Conservation (phyloP, 2,888 invertebrate species). For the Adelognathus sp. region DNA sequence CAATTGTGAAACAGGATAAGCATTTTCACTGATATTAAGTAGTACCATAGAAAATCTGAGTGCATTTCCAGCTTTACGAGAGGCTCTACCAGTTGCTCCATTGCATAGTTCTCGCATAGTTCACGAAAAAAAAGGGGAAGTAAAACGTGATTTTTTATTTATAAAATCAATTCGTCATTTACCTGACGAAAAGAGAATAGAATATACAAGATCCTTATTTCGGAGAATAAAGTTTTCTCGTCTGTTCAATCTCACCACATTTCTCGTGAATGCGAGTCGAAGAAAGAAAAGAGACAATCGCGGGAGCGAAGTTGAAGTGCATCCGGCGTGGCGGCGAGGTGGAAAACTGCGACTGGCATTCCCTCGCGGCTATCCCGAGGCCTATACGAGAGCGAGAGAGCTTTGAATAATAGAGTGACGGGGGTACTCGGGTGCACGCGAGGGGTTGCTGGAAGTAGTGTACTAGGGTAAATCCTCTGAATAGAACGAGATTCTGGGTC, state of each 20-base stretch:
- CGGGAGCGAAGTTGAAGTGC: conserved; percentile 25
- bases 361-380: conserved; percentile 24
- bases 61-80: too few relatives aligned
- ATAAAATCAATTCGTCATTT: too few relatives aligned
- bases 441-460: conserved; percentile 26
- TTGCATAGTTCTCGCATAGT: too few relatives aligned
- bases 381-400: conserved; percentile 42
- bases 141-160: too few relatives aligned
- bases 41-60: too few relatives aligned
- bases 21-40: too few relatives aligned
- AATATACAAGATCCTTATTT: too few relatives aligned
- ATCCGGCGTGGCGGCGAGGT: background rate
- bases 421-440: conserved; percentile 34
- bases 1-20: too few relatives aligned
- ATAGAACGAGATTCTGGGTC: conserved; percentile 61
- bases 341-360: conserved; percentile 36
- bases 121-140: too few relatives aligned
- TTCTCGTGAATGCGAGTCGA: conserved; percentile 13
- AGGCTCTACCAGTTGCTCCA: too few relatives aligned
- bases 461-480: conserved; percentile 52
- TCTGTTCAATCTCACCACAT: background rate
- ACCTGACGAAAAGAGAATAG: too few relatives aligned
- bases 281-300: background rate
- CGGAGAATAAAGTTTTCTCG: background rate
- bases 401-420: conserved; percentile 61